Evolutionary conservation across 1,140 invertebrate species (phyloP).

Genomic region (Pogonus chalceus): DNA sequence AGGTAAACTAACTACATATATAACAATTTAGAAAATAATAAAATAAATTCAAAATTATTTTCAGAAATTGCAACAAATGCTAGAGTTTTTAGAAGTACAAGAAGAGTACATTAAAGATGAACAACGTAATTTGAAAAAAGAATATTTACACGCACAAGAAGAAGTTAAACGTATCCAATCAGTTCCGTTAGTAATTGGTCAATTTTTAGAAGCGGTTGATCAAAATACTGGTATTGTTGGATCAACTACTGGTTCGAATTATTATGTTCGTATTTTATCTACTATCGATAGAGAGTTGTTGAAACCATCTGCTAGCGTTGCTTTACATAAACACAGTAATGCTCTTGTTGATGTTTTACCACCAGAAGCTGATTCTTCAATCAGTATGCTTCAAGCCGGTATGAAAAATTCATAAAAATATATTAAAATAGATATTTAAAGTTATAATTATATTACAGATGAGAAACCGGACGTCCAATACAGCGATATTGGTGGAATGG

Average conservation of each 20-base stretch:
- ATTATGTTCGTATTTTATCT: constrained; percentile 81
- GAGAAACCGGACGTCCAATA: constrained; percentile 98
- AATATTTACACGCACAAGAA: constrained; percentile 87
- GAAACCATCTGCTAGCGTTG: constrained; percentile 83
- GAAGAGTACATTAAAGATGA: constrained; percentile 94
- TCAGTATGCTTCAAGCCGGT: constrained; percentile 91
- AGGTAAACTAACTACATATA: constrained; percentile 46
- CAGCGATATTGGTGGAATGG: constrained; percentile 97
- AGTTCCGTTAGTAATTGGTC: constrained; percentile 85
- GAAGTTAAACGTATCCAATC: constrained; percentile 89
- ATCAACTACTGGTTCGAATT: constrained; percentile 71
- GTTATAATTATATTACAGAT: constrained; percentile 46
- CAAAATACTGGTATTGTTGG: constrained; percentile 81
- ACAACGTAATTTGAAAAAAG: constrained; percentile 85
- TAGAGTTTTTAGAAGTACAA: constrained; percentile 88
- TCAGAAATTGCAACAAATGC: constrained; percentile 80
- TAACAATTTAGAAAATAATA: neutral
- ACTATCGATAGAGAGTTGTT: constrained; percentile 83
- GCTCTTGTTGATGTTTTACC: constrained; percentile 86
- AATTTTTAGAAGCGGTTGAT: constrained; percentile 89
- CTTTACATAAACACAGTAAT: constrained; percentile 89
- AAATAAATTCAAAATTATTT: constrained; percentile 21
- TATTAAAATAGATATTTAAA: neutral
- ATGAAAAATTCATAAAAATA: constrained; percentile 13
- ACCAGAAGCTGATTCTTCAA: constrained; percentile 88